Conservation (phyloP, 2,888 invertebrate species). For the Tortrix viridana region DNA sequence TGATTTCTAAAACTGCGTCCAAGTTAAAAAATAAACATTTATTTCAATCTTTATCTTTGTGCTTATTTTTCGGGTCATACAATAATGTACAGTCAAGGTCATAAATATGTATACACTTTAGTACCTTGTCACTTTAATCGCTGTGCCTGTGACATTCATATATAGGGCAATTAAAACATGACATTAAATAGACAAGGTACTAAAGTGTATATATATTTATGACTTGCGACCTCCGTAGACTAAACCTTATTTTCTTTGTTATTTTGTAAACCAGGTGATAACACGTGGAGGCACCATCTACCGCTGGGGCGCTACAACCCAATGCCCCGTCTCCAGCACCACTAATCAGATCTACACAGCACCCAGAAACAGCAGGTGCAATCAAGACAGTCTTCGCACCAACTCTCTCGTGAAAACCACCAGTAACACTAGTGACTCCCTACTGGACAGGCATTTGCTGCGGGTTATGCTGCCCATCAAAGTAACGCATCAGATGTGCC, state of each 20-base stretch:
- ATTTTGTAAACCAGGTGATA: conserved; percentile 62
- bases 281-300: conserved; percentile 76
- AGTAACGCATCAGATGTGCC: conserved; percentile 79
- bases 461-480: conserved; percentile 72
- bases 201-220: too few relatives aligned
- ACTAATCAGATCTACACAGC: conserved; percentile 57
- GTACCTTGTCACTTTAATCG: too few relatives aligned
- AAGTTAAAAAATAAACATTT: too few relatives aligned
- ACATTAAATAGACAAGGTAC: too few relatives aligned
- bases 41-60: too few relatives aligned
- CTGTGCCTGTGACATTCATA: too few relatives aligned
- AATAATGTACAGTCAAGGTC: too few relatives aligned
- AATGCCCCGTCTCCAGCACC: conserved; percentile 65
- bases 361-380: conserved; percentile 57
- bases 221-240: too few relatives aligned
- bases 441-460: conserved; percentile 61
- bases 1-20: too few relatives aligned
- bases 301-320: conserved; percentile 78
- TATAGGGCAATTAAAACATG: too few relatives aligned
- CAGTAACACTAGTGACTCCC: conserved; percentile 48
- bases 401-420: conserved; percentile 29
- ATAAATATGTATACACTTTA: too few relatives aligned
- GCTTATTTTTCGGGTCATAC: too few relatives aligned
- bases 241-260: conserved; percentile 1
- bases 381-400: conserved; percentile 27